phyloP scores from a whole-genome alignment of 2,113 vertebrate genomes.

The Eudyptes chrysolophus region DNA sequence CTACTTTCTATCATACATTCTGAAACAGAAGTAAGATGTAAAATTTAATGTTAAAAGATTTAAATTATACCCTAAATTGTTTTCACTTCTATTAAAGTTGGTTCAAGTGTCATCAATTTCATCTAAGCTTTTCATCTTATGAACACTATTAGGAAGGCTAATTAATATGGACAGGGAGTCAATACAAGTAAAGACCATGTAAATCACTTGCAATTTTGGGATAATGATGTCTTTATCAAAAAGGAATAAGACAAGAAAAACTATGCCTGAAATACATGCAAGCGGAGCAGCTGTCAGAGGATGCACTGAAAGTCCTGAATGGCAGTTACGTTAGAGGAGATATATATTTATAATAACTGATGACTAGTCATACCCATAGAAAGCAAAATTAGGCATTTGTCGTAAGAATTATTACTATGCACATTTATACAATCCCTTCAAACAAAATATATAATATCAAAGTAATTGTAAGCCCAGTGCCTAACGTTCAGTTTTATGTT shows the following conservation, averaged over 20 bases:
- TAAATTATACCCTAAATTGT: background rate
- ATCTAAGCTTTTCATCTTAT: background rate
- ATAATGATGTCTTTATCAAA: background rate
- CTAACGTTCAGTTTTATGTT: background rate
- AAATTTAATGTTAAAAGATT: background rate
- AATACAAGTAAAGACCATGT: background rate
- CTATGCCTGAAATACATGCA: background rate
- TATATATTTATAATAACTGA: background rate
- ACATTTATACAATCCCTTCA: background rate
- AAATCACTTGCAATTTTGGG: background rate
- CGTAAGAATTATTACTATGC: background rate
- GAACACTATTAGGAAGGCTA: background rate
- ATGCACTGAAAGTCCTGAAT: background rate
- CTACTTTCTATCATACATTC: background rate
- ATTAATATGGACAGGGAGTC: background rate
- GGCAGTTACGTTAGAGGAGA: background rate
- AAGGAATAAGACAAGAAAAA: background rate
- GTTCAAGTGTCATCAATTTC: background rate
- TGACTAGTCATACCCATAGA: background rate
- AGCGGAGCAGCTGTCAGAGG: background rate
- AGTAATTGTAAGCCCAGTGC: rapidly evolving
- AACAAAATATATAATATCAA: background rate
- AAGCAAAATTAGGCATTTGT: background rate
- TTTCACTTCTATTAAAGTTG: background rate
- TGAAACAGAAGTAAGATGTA: background rate